Percentiles rank a stretch among this genome's conserved stretches.
Conservation (phyloP, 2,113 vertebrate species). For the Potamarius usumacintae region DNA sequence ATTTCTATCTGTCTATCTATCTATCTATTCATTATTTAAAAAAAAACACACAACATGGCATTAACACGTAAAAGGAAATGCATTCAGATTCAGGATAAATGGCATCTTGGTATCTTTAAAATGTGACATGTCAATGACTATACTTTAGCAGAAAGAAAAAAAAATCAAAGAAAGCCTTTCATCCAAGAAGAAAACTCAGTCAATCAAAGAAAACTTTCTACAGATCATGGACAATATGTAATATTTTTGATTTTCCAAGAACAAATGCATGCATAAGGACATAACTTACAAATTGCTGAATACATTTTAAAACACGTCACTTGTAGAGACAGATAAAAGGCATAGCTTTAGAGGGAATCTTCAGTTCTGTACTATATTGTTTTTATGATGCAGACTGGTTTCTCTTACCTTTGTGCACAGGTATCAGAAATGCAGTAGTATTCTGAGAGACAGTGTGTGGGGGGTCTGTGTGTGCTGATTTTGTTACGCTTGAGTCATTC, state of each 20-base stretch:
- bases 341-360: neutral
- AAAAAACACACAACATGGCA: neutral
- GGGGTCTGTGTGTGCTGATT: neutral
- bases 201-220: too few relatives aligned
- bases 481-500: neutral
- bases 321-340: neutral
- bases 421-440: neutral
- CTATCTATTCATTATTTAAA: neutral
- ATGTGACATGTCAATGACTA: neutral
- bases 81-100: neutral
- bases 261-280: neutral
- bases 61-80: neutral
- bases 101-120: neutral
- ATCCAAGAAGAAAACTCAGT: too few relatives aligned
- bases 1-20: neutral
- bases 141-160: too few relatives aligned
- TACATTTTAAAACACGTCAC: too few relatives aligned
- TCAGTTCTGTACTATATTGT: neutral
- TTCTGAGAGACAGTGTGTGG: neutral
- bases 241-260: neutral
- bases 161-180: too few relatives aligned
- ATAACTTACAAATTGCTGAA: neutral
- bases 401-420: constrained; percentile 38
- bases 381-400: neutral
- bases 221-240: neutral